phyloP scores from a whole-genome alignment of 2,797 vertebrate genomes.

The Argya squamiceps region DNA sequence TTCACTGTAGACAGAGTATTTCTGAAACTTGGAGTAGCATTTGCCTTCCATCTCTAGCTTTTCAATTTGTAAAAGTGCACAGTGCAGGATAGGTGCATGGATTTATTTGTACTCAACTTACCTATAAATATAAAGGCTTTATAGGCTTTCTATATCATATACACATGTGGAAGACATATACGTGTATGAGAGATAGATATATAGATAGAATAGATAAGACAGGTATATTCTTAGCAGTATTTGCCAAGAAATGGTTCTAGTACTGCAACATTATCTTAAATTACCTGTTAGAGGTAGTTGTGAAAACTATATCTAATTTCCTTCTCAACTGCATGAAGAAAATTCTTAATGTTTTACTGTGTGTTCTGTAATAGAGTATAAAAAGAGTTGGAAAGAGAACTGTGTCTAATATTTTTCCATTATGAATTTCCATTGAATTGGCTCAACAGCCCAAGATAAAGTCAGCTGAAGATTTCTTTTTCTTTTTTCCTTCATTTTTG shows the following conservation, averaged over 20 bases:
- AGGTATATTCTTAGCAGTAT: not conserved
- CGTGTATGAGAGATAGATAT: not conserved
- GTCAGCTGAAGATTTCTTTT: constrained; percentile 22
- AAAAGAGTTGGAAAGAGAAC: not conserved
- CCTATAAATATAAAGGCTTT: not conserved
- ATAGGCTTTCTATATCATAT: not conserved
- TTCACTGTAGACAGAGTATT: not conserved
- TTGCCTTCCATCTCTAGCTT: not conserved
- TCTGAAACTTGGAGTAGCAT: not conserved
- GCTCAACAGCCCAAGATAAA: constrained; percentile 51
- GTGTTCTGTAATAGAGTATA: not conserved
- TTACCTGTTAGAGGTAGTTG: not conserved
- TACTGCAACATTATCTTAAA: not conserved
- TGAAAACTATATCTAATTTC: not conserved
- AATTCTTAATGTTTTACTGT: not conserved
- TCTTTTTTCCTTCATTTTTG: constrained; percentile 29
- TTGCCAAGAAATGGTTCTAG: not conserved
- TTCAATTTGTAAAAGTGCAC: not conserved
- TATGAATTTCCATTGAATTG: constrained; percentile 34
- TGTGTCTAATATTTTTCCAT: constrained; percentile 15
- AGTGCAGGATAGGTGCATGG: not conserved
- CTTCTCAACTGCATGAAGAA: not conserved
- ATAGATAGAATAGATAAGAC: too few species aligned
- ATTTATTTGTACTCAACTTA: not conserved
- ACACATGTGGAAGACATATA: not conserved